Evolutionary conservation across 2,797 vertebrate genomes (phyloP).

Genomic region (Syncerus caffer): DNA sequence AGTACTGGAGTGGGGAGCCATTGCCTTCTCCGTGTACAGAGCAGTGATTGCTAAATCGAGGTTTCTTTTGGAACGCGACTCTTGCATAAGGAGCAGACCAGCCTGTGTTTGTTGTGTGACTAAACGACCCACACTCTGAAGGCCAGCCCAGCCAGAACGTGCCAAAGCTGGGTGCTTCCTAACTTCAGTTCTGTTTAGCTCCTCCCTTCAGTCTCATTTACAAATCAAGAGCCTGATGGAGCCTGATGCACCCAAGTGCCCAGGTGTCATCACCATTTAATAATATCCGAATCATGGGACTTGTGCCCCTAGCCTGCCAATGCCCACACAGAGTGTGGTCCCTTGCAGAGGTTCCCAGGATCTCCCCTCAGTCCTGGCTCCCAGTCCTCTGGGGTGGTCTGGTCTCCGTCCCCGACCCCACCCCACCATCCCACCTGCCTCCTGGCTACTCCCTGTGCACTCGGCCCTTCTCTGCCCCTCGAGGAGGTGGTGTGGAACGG

Average conservation of each 20-base stretch:
- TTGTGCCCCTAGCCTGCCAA: neutral
- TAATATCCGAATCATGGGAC: neutral
- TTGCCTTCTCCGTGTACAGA: neutral
- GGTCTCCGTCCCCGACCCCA: neutral
- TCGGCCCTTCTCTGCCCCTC: too few relatives aligned
- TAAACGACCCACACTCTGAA: neutral
- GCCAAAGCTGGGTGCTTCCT: neutral
- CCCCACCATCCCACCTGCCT: neutral
- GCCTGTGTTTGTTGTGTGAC: neutral
- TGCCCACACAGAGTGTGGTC: neutral
- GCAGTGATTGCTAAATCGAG: too few relatives aligned
- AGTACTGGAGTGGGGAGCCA: too few relatives aligned
- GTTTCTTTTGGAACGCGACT: neutral
- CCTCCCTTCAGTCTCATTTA: neutral
- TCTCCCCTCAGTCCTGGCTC: neutral
- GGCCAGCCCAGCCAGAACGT: neutral
- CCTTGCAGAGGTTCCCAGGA: neutral
- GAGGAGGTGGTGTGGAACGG: fast-evolving
- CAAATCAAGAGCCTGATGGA: too few relatives aligned
- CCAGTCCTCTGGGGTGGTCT: neutral
- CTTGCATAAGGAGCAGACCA: neutral
- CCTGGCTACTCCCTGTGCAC: neutral
- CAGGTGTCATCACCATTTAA: neutral
- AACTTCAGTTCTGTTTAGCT: neutral
- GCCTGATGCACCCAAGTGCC: neutral